Base-by-base conservation (phyloP, 2,113 vertebrate genomes). In the Nannospalax galili region DNA sequence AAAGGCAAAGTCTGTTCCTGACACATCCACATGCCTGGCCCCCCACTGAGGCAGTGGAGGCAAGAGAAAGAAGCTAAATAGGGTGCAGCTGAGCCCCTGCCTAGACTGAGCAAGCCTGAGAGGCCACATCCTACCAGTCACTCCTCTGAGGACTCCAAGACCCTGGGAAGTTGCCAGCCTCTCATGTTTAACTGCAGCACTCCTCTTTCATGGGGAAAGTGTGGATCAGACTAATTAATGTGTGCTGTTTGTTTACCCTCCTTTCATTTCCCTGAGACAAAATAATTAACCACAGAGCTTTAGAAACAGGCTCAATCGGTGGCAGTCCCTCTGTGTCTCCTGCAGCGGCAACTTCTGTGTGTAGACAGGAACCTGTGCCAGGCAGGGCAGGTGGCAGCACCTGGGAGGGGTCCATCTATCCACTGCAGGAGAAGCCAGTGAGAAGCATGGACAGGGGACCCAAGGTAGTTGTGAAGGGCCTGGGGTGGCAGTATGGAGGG, bases 201-300 rank as follows among this genome's bases (percentile, higher is more conserved):
- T 96, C 64, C 73, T 92, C 74, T 95, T 95, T 92, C 56, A 14
- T 48, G 60, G 69, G 40, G 74, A 95, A 95, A 96, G 84, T 64
- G n/a, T 65, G 95, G 94, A 96, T 96, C 93, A 95, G 96, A 93
- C 88, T 97, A 97, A 97, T 98, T 96, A 97, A 70, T 81, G 89
- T 90, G 88, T 97, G 91, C 93, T 97, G 90, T 97, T 97, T 97
- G 94, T 97, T 98, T 97, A 96, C 85, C 85, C 95, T 95, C 84
- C 94, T 90, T 97, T 94, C 93, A 95, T 90, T 97, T 95, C 93
- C 70, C 93, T 20, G 88, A 96, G 95, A 97, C 97, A 97, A 94
- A 97, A 94, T 97, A 97, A 98, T 97, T 96, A 97, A 82, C 91
- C 88, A 96, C 90, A 92, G 87, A 89, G 94, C 96, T 84, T 94